Percentiles rank a stretch among this genome's conserved stretches.
These are phyloP conservation scores for Perca schrenkii DNA, from an alignment of 2,113 vertebrate species.

Conservation along the genomic window DNA sequence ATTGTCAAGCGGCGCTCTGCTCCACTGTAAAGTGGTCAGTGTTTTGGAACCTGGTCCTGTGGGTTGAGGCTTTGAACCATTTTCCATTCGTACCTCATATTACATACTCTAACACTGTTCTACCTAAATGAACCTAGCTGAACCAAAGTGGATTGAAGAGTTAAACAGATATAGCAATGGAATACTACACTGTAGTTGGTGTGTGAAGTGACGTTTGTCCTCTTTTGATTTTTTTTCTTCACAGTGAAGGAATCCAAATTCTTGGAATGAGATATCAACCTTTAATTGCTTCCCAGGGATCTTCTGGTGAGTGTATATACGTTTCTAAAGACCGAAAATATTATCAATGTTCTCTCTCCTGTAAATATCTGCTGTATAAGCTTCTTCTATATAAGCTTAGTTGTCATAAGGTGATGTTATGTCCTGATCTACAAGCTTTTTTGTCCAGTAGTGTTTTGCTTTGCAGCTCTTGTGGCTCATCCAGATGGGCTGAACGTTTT, in stretches of 20 bases:
- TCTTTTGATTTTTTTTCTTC: constrained; percentile 45
- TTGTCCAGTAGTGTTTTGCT: constrained; percentile 44
- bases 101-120: constrained; percentile 32
- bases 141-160: constrained; percentile 34
- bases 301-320: constrained; percentile 72
- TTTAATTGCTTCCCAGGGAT: constrained; percentile 50
- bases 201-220: constrained; percentile 61
- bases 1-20: constrained; percentile 38
- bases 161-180: constrained; percentile 46
- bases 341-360: constrained; percentile 23
- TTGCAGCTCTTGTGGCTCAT: constrained; percentile 15
- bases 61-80: constrained; percentile 56
- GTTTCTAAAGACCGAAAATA: constrained; percentile 40
- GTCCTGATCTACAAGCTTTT: constrained; percentile 11
- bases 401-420: constrained; percentile 10
- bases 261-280: constrained; percentile 58
- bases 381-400: background rate
- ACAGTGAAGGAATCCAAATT: constrained; percentile 64
- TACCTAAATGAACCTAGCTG: constrained; percentile 57
- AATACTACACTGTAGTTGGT: constrained; percentile 35
- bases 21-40: constrained; percentile 43
- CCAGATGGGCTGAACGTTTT: constrained; percentile 25
- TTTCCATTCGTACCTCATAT: constrained; percentile 62
- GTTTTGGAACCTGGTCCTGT: constrained; percentile 52
- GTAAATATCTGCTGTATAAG: constrained; percentile 28